phyloP scores from a whole-genome alignment of 2,113 vertebrate species.

The Peromyscus californicus region DNA sequence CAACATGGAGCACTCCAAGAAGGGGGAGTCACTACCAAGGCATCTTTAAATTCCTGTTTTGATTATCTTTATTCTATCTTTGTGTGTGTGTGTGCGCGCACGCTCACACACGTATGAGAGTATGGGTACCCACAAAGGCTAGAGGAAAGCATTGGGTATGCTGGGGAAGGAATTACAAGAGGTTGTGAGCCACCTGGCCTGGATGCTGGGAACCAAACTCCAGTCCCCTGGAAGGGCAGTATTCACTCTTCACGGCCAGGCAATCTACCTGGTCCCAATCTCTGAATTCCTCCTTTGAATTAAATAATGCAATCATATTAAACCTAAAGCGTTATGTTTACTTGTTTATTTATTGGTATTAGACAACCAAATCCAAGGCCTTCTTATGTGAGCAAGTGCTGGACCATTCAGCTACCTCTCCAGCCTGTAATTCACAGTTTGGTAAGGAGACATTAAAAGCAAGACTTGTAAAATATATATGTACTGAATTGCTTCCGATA shows the following conservation, averaged over 20 bases:
- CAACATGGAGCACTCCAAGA: neutral
- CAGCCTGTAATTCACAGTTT: neutral
- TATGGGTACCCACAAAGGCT: no score
- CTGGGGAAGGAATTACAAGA: neutral
- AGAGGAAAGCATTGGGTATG: neutral
- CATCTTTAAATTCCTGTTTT: neutral
- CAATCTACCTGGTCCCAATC: no score
- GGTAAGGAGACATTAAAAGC: neutral
- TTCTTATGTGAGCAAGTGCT: neutral
- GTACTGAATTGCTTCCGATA: neutral
- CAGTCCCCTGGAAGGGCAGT: neutral
- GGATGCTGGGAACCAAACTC: neutral
- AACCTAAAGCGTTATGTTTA: neutral
- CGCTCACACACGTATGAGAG: no score
- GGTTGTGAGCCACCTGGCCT: no score
- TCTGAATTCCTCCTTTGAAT: neutral
- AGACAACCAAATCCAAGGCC: neutral
- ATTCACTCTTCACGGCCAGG: neutral
- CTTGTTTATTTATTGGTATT: neutral
- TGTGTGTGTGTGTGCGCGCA: no score
- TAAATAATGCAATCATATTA: neutral
- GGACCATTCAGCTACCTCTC: neutral
- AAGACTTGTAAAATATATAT: neutral
- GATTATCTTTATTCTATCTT: neutral
- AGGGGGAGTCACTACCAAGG: neutral